Base-by-base conservation (phyloP, 1,140 invertebrate species). In the Heterodera schachtii region DNA sequence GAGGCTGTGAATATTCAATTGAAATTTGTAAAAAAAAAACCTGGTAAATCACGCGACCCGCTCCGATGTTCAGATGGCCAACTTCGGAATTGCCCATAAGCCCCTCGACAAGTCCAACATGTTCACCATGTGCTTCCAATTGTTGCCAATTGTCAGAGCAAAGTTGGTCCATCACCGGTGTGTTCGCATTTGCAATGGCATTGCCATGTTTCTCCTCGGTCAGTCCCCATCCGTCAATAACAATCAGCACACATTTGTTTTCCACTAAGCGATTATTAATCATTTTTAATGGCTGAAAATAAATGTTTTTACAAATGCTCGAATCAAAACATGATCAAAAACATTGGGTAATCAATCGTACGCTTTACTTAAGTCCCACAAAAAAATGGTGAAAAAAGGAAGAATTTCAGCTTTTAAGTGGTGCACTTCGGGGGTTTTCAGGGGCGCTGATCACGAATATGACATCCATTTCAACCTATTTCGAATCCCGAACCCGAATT, bases 51-150 rank as follows among this genome's bases (percentile, higher is more conserved):
- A 92, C 91, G 73, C 91, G 86, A 46, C 92, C 92, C 74, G 91
- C 91, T 19, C 91, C 91, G 81, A 92, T 91, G 83, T 92, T 92
- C 82, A 92, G 82, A 85, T 92, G 91, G 21, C 91, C 91, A 31
- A 92, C 92, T 89, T 92, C 91, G 31, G 91, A 92, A 77, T 92
- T 92, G 9, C 91, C 91, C 91, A 92, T 92, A 66, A 92, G 84
- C 60, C 91, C 91, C 73, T 90, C 90, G 6, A 91, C 91, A 57
- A 92, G 86, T 49, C 91, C 91, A 76, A 92, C 92, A 41, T 90
- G 89, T 31, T 89, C 74, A 13, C 92, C 92, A 47, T 90, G 91
- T 31, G 92, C 92, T 80, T 90, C 91, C n/a, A 92, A 84, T 78
- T 90, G 88, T 16, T 84, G 64, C 89, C 90, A 90, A 75, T 92